phyloP scores from a whole-genome alignment of 2,888 invertebrate species.

The Meghimatium bilineatum region DNA sequence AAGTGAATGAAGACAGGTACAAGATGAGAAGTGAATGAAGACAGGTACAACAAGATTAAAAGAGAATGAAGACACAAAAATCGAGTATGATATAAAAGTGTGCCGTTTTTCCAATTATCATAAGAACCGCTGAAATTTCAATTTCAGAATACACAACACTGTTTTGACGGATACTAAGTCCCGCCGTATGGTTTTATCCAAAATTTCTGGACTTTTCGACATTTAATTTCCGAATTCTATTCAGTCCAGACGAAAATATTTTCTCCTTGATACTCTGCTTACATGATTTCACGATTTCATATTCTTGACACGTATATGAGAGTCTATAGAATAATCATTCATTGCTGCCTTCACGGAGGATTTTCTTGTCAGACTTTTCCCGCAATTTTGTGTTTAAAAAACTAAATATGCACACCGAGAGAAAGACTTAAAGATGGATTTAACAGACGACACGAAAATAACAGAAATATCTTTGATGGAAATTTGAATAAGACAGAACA shows the following conservation, averaged over 20 bases:
- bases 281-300: not conserved
- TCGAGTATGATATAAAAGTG: too few relatives aligned
- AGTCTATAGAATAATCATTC: not conserved
- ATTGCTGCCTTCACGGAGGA: not conserved
- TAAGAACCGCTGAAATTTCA: too few relatives aligned
- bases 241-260: conserved; percentile 13
- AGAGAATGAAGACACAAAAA: too few relatives aligned
- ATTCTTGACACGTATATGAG: not conserved
- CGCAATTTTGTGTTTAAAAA: not conserved
- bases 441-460: not conserved
- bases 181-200: not conserved
- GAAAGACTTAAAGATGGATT: not conserved
- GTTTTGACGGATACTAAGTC: too few relatives aligned
- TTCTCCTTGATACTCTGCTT: not conserved
- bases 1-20: too few relatives aligned
- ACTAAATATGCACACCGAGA: not conserved
- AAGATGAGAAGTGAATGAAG: too few relatives aligned
- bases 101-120: too few relatives aligned
- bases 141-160: too few relatives aligned
- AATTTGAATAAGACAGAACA: not conserved
- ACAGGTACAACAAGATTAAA: too few relatives aligned
- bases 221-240: conserved; percentile 16
- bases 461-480: not conserved
- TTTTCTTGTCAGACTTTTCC: not conserved
- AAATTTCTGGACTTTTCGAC: not conserved